phyloP scores from a whole-genome alignment of 2,797 vertebrate genomes.

The Syndactyla subalaris region DNA sequence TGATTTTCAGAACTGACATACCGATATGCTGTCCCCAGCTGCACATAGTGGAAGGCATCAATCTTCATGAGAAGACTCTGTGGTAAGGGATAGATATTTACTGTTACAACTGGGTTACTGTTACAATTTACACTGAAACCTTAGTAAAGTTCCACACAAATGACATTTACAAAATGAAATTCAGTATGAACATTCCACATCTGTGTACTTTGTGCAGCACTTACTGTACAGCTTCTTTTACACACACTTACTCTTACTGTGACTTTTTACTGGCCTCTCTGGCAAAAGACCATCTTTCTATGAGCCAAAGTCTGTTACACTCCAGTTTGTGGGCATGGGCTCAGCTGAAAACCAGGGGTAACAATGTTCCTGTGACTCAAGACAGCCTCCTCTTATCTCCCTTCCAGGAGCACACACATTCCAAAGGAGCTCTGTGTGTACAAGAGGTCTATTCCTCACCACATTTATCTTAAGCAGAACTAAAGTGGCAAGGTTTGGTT shows the following conservation, averaged over 20 bases:
- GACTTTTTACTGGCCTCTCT: background rate
- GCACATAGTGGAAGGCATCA: slow-evolving; percentile 83
- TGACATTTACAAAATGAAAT: background rate
- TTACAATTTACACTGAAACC: background rate
- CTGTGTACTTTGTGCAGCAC: background rate
- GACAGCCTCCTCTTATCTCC: background rate
- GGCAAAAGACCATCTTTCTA: background rate
- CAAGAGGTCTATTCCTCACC: background rate
- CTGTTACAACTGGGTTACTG: background rate
- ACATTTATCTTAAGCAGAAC: background rate
- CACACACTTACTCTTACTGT: background rate
- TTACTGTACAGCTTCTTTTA: background rate
- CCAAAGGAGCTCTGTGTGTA: background rate
- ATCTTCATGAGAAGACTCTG: slow-evolving; percentile 87
- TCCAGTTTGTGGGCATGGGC: background rate
- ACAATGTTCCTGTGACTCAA: background rate
- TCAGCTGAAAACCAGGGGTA: background rate
- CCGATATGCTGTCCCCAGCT: slow-evolving; percentile 83
- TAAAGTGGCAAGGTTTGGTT: background rate
- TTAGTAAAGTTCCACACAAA: background rate
- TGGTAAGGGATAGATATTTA: background rate
- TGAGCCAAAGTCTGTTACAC: background rate
- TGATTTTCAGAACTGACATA: slow-evolving; percentile 50
- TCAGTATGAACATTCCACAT: background rate
- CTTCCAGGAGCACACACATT: background rate